phyloP scores from a whole-genome alignment of 53 echinoderm and acorn worm species.

The Holothuria leucospilota region DNA sequence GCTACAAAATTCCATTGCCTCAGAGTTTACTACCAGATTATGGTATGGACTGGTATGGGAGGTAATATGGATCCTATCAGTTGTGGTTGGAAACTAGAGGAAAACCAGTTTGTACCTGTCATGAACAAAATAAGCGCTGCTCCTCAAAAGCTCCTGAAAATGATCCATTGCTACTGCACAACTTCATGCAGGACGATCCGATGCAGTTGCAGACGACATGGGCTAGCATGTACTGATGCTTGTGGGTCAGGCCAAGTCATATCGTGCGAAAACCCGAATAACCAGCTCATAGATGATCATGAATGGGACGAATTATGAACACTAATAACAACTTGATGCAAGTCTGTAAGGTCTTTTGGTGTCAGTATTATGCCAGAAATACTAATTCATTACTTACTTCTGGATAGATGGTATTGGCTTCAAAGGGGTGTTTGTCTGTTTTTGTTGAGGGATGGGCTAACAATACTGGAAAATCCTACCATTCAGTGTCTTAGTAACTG shows the following conservation, averaged over 20 bases:
- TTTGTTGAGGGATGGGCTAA: no score
- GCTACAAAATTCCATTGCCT: constrained; percentile 50
- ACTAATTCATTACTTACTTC: no score
- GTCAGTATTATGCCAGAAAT: no score
- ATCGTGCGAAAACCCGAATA: constrained; percentile 34
- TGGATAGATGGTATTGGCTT: no score
- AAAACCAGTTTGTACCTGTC: constrained; percentile 45
- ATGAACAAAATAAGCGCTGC: constrained; percentile 50
- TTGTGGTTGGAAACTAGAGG: constrained; percentile 55
- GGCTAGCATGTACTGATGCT: constrained; percentile 16
- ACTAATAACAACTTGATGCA: no score
- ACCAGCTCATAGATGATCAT: no score
- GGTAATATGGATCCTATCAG: constrained; percentile 26
- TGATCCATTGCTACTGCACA: constrained; percentile 50
- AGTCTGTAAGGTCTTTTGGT: no score
- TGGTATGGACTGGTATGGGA: constrained; percentile 44
- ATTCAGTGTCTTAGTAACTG: no score
- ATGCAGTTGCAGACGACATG: constrained; percentile 49
- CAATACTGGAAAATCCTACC: no score
- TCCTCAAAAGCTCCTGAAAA: constrained; percentile 50
- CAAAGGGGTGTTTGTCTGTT: no score
- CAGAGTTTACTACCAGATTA: constrained; percentile 61
- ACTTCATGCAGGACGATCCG: background rate
- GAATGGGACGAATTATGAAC: no score
- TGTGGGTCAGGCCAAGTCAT: constrained; percentile 47